A percentile compares a stretch with the other conserved stretches of the same genome.
Evolutionary conservation across 2,888 invertebrate species (phyloP).

Genomic region (Anarsia innoxiella): DNA sequence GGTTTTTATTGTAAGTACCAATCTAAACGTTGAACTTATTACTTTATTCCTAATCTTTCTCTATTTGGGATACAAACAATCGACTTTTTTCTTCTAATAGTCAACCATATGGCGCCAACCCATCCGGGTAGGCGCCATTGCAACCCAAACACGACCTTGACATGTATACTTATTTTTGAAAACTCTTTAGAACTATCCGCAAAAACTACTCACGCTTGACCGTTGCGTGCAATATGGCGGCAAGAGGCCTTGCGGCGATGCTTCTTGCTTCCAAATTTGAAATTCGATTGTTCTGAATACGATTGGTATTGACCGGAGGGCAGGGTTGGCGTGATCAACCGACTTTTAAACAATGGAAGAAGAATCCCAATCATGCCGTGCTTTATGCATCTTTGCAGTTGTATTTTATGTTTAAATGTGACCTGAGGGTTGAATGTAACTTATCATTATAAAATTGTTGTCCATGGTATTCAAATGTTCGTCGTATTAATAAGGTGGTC

Average conservation of each 20-base stretch:
- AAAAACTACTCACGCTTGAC: not conserved
- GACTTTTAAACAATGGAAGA: conserved; percentile 30
- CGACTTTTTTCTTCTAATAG: not conserved
- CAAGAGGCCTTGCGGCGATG: conserved; percentile 37
- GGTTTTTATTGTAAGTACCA: not conserved
- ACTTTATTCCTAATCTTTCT: not conserved
- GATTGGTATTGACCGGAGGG: conserved; percentile 28
- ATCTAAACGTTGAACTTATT: not conserved
- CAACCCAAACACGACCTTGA: conserved; percentile 7
- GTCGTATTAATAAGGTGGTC: too few relatives aligned
- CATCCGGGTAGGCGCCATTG: too few relatives aligned
- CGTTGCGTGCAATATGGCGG: conserved; percentile 62
- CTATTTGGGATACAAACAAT: not conserved
- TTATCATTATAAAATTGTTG: too few relatives aligned
- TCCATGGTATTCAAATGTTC: too few relatives aligned
- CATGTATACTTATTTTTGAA: not conserved
- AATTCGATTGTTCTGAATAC: conserved; percentile 25
- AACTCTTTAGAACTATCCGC: not conserved
- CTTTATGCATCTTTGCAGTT: conserved; percentile 18
- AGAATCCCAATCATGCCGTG: conserved; percentile 18
- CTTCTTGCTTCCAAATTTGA: conserved; percentile 58
- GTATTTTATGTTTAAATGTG: not conserved
- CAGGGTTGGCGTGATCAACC: conserved; percentile 43
- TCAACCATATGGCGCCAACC: too few relatives aligned
- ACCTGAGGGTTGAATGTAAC: not conserved